These are phyloP conservation scores for Hypocryptadius cinnamomeus DNA, from an alignment of 2,113 vertebrate genomes.

Conservation along the genomic window DNA sequence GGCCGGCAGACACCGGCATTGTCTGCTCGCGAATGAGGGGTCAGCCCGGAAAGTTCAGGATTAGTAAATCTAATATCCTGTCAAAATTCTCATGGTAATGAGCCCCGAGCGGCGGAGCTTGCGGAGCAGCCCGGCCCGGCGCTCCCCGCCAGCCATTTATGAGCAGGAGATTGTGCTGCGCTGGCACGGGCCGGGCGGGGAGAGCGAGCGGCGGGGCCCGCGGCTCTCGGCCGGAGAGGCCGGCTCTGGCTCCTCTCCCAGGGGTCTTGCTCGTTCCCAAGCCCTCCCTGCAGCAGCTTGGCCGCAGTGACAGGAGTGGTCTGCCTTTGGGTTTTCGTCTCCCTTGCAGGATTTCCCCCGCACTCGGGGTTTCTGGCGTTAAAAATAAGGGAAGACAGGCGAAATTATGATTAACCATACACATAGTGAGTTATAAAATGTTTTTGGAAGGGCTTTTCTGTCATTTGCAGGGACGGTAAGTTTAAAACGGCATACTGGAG, in stretches of 20 bases:
- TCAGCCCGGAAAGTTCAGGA: constrained; percentile 70
- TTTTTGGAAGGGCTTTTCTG: not conserved
- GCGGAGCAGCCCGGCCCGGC: constrained; percentile 6
- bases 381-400: not conserved
- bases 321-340: not conserved
- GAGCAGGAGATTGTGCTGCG: constrained; percentile 6
- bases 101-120: constrained; percentile 7
- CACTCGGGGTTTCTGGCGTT: not conserved
- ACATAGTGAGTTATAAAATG: not conserved
- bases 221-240: not conserved
- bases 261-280: not conserved
- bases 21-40: constrained; percentile 51
- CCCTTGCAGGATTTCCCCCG: not conserved
- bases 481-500: not conserved
- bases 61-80: constrained; percentile 78
- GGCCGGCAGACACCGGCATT: not conserved
- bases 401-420: not conserved
- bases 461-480: not conserved
- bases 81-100: constrained; percentile 73
- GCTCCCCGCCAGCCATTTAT: constrained; percentile 5
- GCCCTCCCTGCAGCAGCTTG: not conserved
- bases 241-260: not conserved
- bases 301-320: not conserved
- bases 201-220: not conserved
- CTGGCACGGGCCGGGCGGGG: not conserved